These are phyloP conservation scores for Drosophila ezoana DNA, from an alignment of 2,888 invertebrate species.

Conservation along the genomic window DNA sequence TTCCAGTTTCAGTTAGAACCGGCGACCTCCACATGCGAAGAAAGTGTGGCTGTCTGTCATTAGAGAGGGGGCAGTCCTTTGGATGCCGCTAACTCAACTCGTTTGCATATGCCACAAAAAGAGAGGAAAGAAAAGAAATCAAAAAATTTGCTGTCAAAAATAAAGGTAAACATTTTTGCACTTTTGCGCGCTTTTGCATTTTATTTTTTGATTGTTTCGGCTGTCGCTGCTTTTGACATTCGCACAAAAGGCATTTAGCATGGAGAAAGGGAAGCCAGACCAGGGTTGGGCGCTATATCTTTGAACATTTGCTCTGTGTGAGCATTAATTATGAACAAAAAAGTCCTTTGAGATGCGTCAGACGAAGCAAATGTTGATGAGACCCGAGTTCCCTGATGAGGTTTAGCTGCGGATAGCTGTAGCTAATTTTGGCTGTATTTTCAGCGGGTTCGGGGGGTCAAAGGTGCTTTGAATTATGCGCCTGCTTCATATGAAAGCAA, in stretches of 20 bases:
- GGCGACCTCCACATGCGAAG: conserved; percentile 6
- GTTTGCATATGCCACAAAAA: conserved; percentile 61
- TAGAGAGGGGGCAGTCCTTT: conserved; percentile 4
- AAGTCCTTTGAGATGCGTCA: conserved; percentile 73
- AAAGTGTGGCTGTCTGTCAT: conserved; percentile 18
- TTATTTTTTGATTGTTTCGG: conserved; percentile 59
- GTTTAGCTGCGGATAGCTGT: conserved; percentile 21
- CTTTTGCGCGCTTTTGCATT: conserved; percentile 56
- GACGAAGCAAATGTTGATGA: conserved; percentile 47
- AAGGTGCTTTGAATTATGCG: conserved; percentile 54
- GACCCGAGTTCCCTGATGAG: conserved; percentile 19
- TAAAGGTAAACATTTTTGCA: conserved; percentile 60
- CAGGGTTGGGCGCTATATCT: conserved; percentile 56
- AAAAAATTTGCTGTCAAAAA: conserved; percentile 15
- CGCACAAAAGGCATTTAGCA: conserved; percentile 56
- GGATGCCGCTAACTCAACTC: conserved; percentile 49
- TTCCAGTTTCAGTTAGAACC: conserved; percentile 16
- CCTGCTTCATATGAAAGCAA: conserved; percentile 53
- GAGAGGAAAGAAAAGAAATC: too few species aligned
- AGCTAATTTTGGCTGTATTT: conserved; percentile 64
- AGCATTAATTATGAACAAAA: conserved; percentile 75
- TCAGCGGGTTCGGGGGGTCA: conserved; percentile 17
- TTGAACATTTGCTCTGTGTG: conserved; percentile 72
- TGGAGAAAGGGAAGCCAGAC: conserved; percentile 11
- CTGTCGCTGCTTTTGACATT: conserved; percentile 77